Evolutionary conservation across 2,113 vertebrate genomes (phyloP).

Genomic region (Formicarius rufipectus): DNA sequence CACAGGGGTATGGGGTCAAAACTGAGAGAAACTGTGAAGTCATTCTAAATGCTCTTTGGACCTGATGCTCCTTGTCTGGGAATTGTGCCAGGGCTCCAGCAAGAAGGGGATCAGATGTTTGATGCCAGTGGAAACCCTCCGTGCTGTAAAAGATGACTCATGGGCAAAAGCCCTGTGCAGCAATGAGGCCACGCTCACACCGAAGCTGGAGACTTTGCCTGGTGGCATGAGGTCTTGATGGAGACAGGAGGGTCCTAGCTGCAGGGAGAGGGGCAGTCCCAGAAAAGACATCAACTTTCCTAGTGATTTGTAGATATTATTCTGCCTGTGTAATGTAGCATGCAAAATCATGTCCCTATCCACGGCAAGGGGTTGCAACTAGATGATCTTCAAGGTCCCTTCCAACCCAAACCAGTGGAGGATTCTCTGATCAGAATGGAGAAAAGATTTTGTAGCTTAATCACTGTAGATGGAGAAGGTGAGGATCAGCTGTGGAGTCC

Average conservation of each 20-base stretch:
- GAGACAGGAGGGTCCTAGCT: not conserved
- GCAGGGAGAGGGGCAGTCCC: not conserved
- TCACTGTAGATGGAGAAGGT: not conserved
- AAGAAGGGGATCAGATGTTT: not conserved
- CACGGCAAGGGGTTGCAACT: not conserved
- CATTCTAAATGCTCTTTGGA: not conserved
- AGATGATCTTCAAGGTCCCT: not conserved
- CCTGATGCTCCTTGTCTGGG: not conserved
- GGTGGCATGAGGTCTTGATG: not conserved
- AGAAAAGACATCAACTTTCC: not conserved
- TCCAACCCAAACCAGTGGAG: not conserved
- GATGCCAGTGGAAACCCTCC: not conserved
- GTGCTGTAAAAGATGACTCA: not conserved
- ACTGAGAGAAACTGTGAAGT: not conserved
- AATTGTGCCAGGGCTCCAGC: not conserved
- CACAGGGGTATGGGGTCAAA: not conserved
- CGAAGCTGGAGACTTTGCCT: not conserved
- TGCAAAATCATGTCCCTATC: not conserved
- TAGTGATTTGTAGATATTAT: not conserved
- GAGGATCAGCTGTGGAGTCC: not conserved
- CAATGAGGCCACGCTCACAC: accelerated
- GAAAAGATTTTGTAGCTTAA: not conserved
- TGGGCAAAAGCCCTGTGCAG: not conserved
- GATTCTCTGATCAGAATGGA: not conserved
- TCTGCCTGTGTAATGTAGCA: not conserved